Evolutionary conservation across 2,113 vertebrate species (phyloP).

Genomic region (Anarrhichthys ocellatus): DNA sequence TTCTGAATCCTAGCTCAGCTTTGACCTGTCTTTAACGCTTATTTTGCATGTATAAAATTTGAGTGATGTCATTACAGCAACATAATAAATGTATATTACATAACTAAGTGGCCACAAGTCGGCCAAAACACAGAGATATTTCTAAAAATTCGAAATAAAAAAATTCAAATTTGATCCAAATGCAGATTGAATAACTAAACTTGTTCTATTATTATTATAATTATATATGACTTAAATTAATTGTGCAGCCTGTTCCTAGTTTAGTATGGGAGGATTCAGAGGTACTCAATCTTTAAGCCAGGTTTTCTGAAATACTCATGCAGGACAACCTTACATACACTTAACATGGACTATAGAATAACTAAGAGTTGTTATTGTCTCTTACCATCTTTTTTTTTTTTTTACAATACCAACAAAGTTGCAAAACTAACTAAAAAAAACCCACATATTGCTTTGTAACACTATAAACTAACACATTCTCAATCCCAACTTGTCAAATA

Average conservation of each 20-base stretch:
- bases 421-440: background rate
- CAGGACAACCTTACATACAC: background rate
- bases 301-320: background rate
- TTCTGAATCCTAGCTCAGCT: background rate
- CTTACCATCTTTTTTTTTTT: background rate
- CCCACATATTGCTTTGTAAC: background rate
- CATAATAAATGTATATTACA: background rate
- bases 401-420: background rate
- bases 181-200: background rate
- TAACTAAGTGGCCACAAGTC: background rate
- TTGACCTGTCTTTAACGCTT: background rate
- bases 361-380: background rate
- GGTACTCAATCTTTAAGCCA: background rate
- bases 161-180: background rate
- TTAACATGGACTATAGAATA: background rate
- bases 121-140: background rate
- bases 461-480: background rate
- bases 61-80: background rate
- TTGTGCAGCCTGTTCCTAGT: background rate
- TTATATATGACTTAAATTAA: background rate
- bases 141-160: background rate
- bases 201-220: background rate
- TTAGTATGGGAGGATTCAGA: background rate
- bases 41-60: background rate
- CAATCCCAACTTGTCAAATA: background rate